Evolutionary conservation across 2,113 vertebrate genomes (phyloP).

Genomic region (Colistium nudipinnis): DNA sequence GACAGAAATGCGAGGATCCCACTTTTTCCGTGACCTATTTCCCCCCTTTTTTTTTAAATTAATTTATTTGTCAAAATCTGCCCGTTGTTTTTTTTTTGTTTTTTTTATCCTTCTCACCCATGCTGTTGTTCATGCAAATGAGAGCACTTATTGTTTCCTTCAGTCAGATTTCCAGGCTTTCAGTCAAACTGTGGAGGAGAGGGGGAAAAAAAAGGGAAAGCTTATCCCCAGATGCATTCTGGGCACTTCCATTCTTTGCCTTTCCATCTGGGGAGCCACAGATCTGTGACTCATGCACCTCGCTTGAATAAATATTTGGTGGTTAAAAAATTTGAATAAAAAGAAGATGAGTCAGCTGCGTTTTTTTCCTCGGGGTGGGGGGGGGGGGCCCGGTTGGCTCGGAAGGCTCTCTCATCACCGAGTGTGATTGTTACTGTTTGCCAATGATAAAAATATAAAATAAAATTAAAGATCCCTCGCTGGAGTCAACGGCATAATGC

Average conservation of each 20-base stretch:
- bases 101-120: not conserved
- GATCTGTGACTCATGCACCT: not conserved
- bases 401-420: constrained; percentile 3
- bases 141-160: constrained; percentile 28
- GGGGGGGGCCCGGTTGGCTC: too few relatives aligned
- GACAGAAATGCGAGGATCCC: too few relatives aligned
- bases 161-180: constrained; percentile 37
- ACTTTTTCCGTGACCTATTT: constrained; percentile 28
- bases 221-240: too few relatives aligned
- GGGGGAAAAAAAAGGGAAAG: too few relatives aligned
- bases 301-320: too few relatives aligned
- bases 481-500: too few relatives aligned
- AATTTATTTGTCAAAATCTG: too few relatives aligned
- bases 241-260: too few relatives aligned
- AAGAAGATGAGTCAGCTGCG: too few relatives aligned
- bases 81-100: not conserved
- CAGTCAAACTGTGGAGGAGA: too few relatives aligned
- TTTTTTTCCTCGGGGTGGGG: not conserved
- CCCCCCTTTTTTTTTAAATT: not conserved
- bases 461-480: too few relatives aligned
- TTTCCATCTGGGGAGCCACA: not conserved
- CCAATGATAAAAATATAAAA: not conserved
- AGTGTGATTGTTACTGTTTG: not conserved
- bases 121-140: not conserved
- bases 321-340: too few relatives aligned